Evolutionary conservation across 1,140 invertebrate species (phyloP).

Genomic region (Papilio dardanus): DNA sequence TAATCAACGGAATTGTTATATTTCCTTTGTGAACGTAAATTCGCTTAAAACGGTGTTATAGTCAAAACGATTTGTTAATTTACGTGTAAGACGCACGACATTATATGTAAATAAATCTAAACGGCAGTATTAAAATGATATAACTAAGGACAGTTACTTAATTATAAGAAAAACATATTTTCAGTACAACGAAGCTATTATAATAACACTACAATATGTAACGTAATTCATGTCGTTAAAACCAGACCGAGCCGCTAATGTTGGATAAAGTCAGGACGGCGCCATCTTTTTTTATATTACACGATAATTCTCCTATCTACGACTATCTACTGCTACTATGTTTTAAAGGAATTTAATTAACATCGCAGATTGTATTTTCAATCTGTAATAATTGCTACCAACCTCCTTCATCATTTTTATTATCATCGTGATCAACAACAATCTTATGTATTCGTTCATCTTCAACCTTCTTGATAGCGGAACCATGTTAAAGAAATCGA

Average conservation of each 20-base stretch:
- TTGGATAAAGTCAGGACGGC: not conserved
- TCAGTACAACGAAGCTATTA: not conserved
- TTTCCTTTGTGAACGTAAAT: slow-evolving; percentile 9
- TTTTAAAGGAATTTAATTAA: not conserved
- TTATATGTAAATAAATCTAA: no score
- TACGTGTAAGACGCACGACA: not conserved
- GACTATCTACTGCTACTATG: no score
- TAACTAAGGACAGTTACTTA: no score
- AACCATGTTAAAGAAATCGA: no score
- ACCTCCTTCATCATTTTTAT: no score
- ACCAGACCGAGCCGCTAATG: not conserved
- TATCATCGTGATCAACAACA: no score
- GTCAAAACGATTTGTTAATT: not conserved
- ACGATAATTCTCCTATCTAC: not conserved
- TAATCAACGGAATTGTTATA: slow-evolving; percentile 4
- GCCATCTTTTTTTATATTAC: not conserved
- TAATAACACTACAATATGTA: not conserved
- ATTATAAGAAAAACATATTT: no score
- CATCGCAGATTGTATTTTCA: no score
- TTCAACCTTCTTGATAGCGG: no score
- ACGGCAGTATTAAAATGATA: no score
- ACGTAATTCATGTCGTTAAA: not conserved
- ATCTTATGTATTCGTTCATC: no score
- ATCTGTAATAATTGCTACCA: no score
- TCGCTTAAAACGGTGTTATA: not conserved